phyloP scores from a whole-genome alignment of 53 echinoderm and acorn worm species.

The Zoroaster sp. region DNA sequence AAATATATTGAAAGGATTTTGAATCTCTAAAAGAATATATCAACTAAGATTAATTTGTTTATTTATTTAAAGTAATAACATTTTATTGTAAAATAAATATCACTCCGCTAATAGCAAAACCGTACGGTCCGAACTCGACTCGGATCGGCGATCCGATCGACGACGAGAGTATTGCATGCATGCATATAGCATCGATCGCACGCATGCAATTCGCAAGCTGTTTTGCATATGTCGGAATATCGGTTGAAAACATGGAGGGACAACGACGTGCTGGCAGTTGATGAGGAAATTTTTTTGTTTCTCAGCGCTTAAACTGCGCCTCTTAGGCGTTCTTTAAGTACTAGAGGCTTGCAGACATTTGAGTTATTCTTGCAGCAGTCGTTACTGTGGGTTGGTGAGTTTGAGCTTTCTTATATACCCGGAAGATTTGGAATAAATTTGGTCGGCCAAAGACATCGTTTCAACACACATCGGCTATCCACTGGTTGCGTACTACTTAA shows the following conservation, averaged over 20 bases:
- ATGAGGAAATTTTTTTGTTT: constrained; percentile 20
- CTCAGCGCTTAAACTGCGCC: constrained; percentile 42
- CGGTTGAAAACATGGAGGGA: constrained; percentile 46
- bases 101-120: constrained; percentile 21
- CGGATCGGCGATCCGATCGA: too few relatives aligned
- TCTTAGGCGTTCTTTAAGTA: constrained; percentile 11
- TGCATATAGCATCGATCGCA: too few relatives aligned
- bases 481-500: background rate
- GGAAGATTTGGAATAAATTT: background rate
- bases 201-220: background rate
- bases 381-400: constrained; percentile 20
- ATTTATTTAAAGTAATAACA: background rate
- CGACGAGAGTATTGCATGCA: background rate
- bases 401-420: background rate
- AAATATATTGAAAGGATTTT: background rate
- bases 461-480: background rate
- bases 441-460: background rate
- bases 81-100: background rate
- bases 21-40: background rate
- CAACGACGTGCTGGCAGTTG: constrained; percentile 29
- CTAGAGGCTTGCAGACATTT: constrained; percentile 2
- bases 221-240: constrained; percentile 34
- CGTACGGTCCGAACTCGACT: background rate
- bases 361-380: background rate
- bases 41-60: too few relatives aligned